A percentile compares a stretch with the other conserved stretches of the same genome.
These are phyloP conservation scores for Drepana falcataria DNA, from an alignment of 2,888 invertebrate genomes.

Conservation along the genomic window DNA sequence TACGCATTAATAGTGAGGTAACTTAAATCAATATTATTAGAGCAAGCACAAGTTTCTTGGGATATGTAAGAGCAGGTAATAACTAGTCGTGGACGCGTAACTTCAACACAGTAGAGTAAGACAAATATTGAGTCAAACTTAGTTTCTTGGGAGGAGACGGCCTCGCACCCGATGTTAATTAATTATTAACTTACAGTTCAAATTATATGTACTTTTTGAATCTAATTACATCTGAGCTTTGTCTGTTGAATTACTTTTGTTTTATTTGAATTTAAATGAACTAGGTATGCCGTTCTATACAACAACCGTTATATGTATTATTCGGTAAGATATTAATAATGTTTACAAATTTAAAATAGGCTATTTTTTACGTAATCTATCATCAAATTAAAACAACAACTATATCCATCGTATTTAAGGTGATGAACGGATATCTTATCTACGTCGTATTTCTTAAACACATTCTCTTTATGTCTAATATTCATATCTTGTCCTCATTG, in stretches of 20 bases:
- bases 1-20: slow-evolving; percentile 42
- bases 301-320: too few relatives aligned
- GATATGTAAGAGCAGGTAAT: slow-evolving; percentile 42
- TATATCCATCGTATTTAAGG: too few relatives aligned
- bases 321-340: too few relatives aligned
- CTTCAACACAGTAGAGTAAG: slow-evolving; percentile 54
- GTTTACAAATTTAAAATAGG: too few relatives aligned
- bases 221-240: slow-evolving; percentile 19
- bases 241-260: background rate
- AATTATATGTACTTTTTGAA: slow-evolving; percentile 38
- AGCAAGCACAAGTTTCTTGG: slow-evolving; percentile 51
- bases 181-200: slow-evolving; percentile 53
- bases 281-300: too few relatives aligned
- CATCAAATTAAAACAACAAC: too few relatives aligned
- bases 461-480: too few relatives aligned
- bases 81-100: slow-evolving; percentile 45
- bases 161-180: slow-evolving; percentile 51
- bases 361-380: too few relatives aligned
- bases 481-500: too few relatives aligned
- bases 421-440: too few relatives aligned
- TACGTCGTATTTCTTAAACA: too few relatives aligned
- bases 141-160: slow-evolving; percentile 51
- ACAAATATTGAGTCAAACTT: slow-evolving; percentile 63
- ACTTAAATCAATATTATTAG: slow-evolving; percentile 55
- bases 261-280: background rate